These are phyloP conservation scores for Chaetops frenatus DNA, from an alignment of 2,113 vertebrate species.

Conservation along the genomic window DNA sequence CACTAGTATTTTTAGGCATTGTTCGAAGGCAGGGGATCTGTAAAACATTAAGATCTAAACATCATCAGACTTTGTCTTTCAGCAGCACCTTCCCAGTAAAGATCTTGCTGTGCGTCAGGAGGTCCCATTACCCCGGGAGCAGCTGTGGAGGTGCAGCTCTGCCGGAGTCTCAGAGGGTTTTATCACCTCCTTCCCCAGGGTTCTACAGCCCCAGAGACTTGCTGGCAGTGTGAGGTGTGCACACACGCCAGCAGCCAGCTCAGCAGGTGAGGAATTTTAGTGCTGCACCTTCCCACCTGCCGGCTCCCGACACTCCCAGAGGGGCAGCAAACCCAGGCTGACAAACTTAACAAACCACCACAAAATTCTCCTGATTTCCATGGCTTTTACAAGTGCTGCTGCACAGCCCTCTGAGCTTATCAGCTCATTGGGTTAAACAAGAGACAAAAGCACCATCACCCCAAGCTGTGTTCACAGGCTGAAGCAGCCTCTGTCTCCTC, in stretches of 20 bases:
- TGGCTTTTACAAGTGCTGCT: neutral
- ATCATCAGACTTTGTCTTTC: conserved; percentile 15
- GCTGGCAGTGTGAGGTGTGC: neutral
- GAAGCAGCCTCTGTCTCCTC: neutral
- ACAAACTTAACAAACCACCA: neutral
- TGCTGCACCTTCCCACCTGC: neutral
- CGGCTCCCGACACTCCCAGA: neutral
- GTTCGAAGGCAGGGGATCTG: conserved; percentile 27
- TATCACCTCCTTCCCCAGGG: neutral
- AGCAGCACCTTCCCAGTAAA: neutral
- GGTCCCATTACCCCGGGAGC: neutral
- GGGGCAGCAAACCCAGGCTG: neutral
- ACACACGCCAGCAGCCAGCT: neutral
- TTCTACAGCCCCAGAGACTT: neutral
- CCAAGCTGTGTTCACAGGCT: fast-evolving
- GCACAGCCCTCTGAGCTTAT: neutral
- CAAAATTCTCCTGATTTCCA: neutral
- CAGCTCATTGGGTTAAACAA: neutral
- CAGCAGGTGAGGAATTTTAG: neutral
- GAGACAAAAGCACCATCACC: neutral
- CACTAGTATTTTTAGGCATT: conserved; percentile 53
- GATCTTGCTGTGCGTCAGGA: neutral
- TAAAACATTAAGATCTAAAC: conserved; percentile 15
- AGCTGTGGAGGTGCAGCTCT: neutral
- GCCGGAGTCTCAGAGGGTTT: neutral